Evolutionary conservation across 2,113 vertebrate species (phyloP), one percentile per base, ranked within the genome.

Genomic region (Machaerirhynchus nigripectus): DNA sequence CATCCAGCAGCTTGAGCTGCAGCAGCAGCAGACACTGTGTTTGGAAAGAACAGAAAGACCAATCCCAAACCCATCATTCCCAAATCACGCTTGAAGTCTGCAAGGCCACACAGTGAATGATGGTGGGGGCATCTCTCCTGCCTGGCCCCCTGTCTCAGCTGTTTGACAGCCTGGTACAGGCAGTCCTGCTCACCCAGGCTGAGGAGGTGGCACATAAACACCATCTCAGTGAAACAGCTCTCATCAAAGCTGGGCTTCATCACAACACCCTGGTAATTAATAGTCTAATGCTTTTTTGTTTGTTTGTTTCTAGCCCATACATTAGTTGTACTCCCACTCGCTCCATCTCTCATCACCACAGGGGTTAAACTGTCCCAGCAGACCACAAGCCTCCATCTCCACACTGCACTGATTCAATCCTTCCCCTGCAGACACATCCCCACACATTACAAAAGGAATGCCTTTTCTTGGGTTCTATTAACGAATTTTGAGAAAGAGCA

Each of bases 31-130:
- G 57, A 6, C 7, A 1, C 24, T n/a, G 18, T 42, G 44, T 33
- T 59, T 60, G 42, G n/a, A 75, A 74, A 28, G 49, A 84, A 59
- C 39, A 57, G 65, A 79, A 83, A 63, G 59, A 64, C 18, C 76
- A 73, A 4, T 59, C 24, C 46, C 33, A 49, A 49, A n/a, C 16
- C 40, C 37, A 35, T 35, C 42, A 15, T 56, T 89, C 55, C 39
- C 44, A 76, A 52, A 47, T 40, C 14, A 17, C 4, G 15, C 46
- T 37, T 60, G 24, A 52, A 56, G 21, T 73, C 64, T 42, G 57
- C 5, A 7, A 73, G 35, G 52, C 44, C 39, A 20, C 35, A 12
- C 0, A 0, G 26, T 55, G 42, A 63, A 33, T 47, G 6, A 2
- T 18, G 30, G n/a, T 53, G 74, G 50, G 23, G 60, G 30, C 15